Percentiles rank a stretch among this genome's conserved stretches.
Evolutionary conservation across 1,140 invertebrate species (phyloP).

Genomic region (Ctenoplectra terminalis): DNA sequence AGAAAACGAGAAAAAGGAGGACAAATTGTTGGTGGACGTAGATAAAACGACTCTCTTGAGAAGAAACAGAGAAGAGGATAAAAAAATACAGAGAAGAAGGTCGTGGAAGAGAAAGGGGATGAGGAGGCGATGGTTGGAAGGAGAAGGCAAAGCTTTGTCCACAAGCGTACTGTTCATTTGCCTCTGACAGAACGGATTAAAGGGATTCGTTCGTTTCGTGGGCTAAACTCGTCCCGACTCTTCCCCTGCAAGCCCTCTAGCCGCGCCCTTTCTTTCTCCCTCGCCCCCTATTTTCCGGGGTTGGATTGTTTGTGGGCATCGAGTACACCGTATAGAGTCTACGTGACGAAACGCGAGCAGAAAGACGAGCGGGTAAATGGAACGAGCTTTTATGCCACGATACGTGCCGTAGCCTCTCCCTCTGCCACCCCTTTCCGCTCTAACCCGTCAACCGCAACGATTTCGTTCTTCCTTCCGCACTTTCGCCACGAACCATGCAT

Average conservation of each 20-base stretch:
- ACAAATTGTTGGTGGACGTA: neutral
- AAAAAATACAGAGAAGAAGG: neutral
- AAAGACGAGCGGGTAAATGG: slow-evolving; percentile 60
- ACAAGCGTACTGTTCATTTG: slow-evolving; percentile 68
- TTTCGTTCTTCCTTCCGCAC: slow-evolving; percentile 22
- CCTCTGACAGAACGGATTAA: slow-evolving; percentile 71
- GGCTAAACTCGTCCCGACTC: neutral
- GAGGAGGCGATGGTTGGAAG: slow-evolving; percentile 20
- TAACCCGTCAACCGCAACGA: neutral
- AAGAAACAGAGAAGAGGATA: slow-evolving; percentile 10
- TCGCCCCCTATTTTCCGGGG: slow-evolving; percentile 12
- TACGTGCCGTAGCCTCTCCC: slow-evolving; percentile 30
- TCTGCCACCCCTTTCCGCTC: neutral
- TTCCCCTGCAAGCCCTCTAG: neutral
- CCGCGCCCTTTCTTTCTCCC: slow-evolving; percentile 3
- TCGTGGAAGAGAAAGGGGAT: neutral
- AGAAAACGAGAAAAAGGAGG: slow-evolving; percentile 13
- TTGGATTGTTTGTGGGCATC: slow-evolving; percentile 64
- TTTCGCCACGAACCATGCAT: neutral
- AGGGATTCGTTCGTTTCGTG: slow-evolving; percentile 62
- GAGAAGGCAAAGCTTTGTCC: slow-evolving; percentile 63
- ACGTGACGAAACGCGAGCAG: slow-evolving; percentile 52
- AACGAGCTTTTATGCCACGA: slow-evolving; percentile 68
- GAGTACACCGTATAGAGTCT: slow-evolving; percentile 48
- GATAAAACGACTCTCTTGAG: slow-evolving; percentile 11